These are phyloP conservation scores for Drosophila carrolli DNA, from an alignment of 1,140 invertebrate genomes.

Conservation along the genomic window DNA sequence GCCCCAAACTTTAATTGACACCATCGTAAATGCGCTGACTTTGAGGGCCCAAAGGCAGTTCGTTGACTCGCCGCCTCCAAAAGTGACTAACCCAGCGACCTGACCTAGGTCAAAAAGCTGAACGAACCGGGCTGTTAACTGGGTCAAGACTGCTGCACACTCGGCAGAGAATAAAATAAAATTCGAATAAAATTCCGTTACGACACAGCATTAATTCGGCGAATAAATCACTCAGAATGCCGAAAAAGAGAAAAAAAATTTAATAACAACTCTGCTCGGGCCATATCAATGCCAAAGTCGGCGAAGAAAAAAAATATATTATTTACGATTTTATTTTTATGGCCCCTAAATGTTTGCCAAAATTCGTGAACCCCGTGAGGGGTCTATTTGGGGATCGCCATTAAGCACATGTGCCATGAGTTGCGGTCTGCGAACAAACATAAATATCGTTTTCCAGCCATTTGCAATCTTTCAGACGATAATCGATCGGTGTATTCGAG, in stretches of 20 bases:
- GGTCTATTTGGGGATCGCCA: constrained; percentile 1
- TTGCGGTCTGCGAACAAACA: constrained; percentile 16
- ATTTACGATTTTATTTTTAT: constrained; percentile 52
- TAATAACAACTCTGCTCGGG: constrained; percentile 22
- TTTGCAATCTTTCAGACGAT: constrained; percentile 5
- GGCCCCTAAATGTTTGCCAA: constrained; percentile 64
- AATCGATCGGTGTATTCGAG: constrained; percentile 35
- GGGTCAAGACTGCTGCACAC: constrained; percentile 50
- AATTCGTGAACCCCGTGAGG: constrained; percentile 16
- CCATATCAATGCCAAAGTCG: constrained; percentile 57
- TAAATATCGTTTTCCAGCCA: constrained; percentile 27
- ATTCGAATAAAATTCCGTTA: constrained; percentile 33
- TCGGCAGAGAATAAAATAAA: constrained; percentile 29
- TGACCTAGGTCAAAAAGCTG: constrained; percentile 72
- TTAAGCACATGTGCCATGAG: constrained; percentile 41
- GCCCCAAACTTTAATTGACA: constrained; percentile 32
- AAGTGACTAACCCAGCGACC: constrained; percentile 33
- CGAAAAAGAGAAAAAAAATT: constrained; percentile 26
- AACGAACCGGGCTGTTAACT: constrained; percentile 43
- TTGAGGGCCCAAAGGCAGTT: constrained; percentile 52
- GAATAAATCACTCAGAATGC: constrained; percentile 48
- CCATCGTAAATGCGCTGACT: constrained; percentile 33
- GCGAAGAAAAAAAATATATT: constrained; percentile 22
- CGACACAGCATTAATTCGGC: constrained; percentile 27
- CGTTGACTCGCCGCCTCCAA: constrained; percentile 52